Conservation (phyloP, 2,797 vertebrate genomes). For the Chaetophractus vellerosus region DNA sequence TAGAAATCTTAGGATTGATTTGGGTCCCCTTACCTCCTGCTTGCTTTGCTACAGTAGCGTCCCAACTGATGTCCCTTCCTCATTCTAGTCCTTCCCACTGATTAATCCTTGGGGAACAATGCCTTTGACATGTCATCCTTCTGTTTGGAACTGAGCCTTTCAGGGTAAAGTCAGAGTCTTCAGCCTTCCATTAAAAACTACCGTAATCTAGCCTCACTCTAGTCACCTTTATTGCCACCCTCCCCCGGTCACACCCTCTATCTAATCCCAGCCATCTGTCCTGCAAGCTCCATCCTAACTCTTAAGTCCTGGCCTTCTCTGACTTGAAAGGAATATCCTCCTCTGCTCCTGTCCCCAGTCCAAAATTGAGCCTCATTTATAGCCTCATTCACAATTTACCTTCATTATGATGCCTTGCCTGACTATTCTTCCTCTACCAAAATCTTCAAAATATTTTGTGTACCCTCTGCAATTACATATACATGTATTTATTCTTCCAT, state of each 20-base stretch:
- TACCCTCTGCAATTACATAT: not conserved
- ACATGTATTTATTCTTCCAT: not conserved
- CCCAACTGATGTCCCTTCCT: not conserved
- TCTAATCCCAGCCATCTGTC: not conserved
- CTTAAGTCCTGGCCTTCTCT: not conserved
- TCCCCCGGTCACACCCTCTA: not conserved
- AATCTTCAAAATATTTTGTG: conserved; percentile 41
- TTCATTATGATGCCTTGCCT: not conserved
- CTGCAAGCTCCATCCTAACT: not conserved
- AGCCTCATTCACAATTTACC: not conserved
- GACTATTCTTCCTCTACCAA: not conserved
- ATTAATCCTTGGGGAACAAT: conserved; percentile 7
- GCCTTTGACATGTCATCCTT: not conserved
- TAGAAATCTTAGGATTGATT: conserved; percentile 4
- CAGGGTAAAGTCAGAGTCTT: not conserved
- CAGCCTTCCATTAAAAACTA: not conserved
- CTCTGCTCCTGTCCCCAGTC: not conserved
- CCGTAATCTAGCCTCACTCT: not conserved
- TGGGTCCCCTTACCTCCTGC: not conserved
- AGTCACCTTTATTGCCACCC: not conserved
- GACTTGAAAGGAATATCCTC: not conserved
- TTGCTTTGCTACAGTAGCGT: not conserved
- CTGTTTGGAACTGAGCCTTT: not conserved
- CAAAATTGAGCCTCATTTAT: not conserved
- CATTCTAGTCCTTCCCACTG: not conserved